Evolutionary conservation across 2,888 invertebrate species (phyloP).

Genomic region (Thalpophila matura): DNA sequence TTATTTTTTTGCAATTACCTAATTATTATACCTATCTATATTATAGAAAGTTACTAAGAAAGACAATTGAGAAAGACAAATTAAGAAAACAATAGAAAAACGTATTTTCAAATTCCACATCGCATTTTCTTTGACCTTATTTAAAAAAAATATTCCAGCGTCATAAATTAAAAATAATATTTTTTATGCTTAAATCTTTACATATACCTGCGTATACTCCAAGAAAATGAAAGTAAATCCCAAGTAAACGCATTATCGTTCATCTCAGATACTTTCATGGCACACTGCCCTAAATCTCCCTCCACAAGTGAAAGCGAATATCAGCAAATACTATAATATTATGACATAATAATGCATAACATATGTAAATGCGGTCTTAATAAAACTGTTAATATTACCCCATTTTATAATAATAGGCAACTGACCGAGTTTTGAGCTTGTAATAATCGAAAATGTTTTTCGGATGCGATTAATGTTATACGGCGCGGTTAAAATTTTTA

Average conservation of each 20-base stretch:
- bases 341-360: conserved; percentile 78
- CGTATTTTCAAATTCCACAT: no score
- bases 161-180: not conserved
- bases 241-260: conserved; percentile 44
- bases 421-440: conserved; percentile 25
- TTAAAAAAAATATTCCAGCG: no score
- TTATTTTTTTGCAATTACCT: no score
- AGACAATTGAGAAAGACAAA: no score
- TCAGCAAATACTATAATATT: conserved; percentile 65
- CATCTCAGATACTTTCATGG: conserved; percentile 60
- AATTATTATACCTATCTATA: no score
- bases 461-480: conserved; percentile 1
- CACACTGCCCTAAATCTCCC: conserved; percentile 77
- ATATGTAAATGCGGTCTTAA: conserved; percentile 56
- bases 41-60: no score
- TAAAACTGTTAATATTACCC: conserved; percentile 25
- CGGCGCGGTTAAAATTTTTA: not conserved
- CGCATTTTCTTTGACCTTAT: no score
- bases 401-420: conserved; percentile 22
- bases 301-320: conserved; percentile 77
- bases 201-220: conserved; percentile 4
- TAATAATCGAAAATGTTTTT: not conserved
- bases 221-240: conserved; percentile 53
- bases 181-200: conserved; percentile 9
- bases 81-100: no score